A percentile compares a stretch with the other conserved stretches of the same genome.
These are phyloP conservation scores for Myiotriccus ornatus DNA, from an alignment of 2,797 vertebrate species.

Conservation along the genomic window DNA sequence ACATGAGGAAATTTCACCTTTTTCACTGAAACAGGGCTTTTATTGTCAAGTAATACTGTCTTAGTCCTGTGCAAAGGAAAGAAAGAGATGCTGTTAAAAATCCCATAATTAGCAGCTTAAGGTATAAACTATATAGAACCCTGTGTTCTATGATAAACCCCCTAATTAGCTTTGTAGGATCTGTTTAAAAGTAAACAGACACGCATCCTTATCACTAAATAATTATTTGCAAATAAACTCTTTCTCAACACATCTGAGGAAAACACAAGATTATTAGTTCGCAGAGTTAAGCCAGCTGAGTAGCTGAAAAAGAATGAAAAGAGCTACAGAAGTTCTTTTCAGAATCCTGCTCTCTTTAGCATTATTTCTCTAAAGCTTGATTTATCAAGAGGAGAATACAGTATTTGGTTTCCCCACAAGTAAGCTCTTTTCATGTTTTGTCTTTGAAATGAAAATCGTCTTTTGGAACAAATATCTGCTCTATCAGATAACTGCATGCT, in stretches of 20 bases:
- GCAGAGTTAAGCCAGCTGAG: slow-evolving; percentile 36
- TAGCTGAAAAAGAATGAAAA: slow-evolving; percentile 52
- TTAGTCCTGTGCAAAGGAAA: slow-evolving; percentile 10
- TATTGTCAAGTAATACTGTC: neutral
- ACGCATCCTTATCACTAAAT: slow-evolving; percentile 30
- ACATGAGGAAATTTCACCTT: slow-evolving; percentile 40
- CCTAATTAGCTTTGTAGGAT: slow-evolving; percentile 29
- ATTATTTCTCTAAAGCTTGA: slow-evolving; percentile 63
- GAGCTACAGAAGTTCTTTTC: slow-evolving; percentile 63
- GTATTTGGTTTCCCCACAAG: slow-evolving; percentile 68
- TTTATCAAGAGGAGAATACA: slow-evolving; percentile 65
- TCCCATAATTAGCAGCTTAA: slow-evolving; percentile 26
- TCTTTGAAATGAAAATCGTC: slow-evolving; percentile 77
- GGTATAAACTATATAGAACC: slow-evolving; percentile 2
- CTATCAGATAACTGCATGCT: slow-evolving; percentile 63
- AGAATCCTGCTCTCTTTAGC: slow-evolving; percentile 50
- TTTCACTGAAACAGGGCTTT: slow-evolving; percentile 25
- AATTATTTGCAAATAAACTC: slow-evolving; percentile 39
- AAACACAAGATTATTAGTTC: slow-evolving; percentile 45
- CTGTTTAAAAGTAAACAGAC: slow-evolving; percentile 45
- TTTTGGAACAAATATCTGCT: slow-evolving; percentile 64
- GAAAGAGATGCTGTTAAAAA: slow-evolving; percentile 26
- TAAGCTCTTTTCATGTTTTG: slow-evolving; percentile 69
- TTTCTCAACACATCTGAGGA: slow-evolving; percentile 49
- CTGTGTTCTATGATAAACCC: neutral